Evolutionary conservation across 2,113 vertebrate genomes (phyloP), one percentile per base, ranked within the genome.

Genomic region (Falcunculus frontatus): DNA sequence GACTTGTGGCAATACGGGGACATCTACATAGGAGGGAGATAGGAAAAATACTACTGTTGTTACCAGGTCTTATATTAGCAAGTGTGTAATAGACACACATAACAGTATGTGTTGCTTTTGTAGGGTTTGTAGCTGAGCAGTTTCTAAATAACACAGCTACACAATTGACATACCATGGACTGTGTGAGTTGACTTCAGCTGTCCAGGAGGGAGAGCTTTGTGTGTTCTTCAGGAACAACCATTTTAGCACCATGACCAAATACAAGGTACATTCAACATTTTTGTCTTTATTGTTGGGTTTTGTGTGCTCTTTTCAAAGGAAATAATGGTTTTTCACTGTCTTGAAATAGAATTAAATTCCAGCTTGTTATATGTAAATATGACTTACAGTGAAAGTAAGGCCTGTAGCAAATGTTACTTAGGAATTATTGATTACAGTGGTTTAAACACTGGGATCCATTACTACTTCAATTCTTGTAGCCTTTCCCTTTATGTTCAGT

Each of bases 221-320:
- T 75, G 99, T 99, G 84, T 99, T 99, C 98, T 99, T 99, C 98
- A 99, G 99, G 97, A 99, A 99, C 97, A 99, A 99, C 98, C 99
- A 99, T 98, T 99, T 99, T 97, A 99, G 99, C 98, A 99, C 99
- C 97, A 99, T 99, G 99, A 99, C 99, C 97, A 99, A 99, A 97
- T 98, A 99, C 97, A 99, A 99, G 99, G 99, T 99, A 97, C 83
- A 88, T 41, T 81, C 41, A 52, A 52, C 12, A 5, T 49, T 80
- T 69, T 65, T 89, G 52, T 84, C 26, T 87, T 89, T 77, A 29
- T 59, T 84, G 37, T 81, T 84, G 50, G 32, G 26, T 22, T 44
- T 88, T 69, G 33, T 9, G 2, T 94, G 68, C 37, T 77, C 5
- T 2, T 65, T 92, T 83, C 35, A 65, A 91, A 90, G 32, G 12